Base-by-base conservation (phyloP, 2,888 invertebrate species). In the Polia nebulosa region DNA sequence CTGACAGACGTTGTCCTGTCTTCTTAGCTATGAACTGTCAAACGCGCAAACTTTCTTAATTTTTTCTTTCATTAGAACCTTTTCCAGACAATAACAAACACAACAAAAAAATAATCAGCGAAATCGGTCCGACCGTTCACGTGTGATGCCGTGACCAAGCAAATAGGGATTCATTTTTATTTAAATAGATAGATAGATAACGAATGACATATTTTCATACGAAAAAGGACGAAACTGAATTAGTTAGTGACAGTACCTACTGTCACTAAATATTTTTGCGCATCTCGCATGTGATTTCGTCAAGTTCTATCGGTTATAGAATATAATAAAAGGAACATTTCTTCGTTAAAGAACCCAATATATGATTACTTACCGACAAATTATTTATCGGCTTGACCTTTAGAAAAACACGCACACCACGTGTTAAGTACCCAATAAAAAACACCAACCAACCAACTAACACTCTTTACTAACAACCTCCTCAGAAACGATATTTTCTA, bases 401-500 rank as follows among this genome's bases (percentile, higher is more conserved):
- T 36, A 3, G 9, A 34, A 65, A 47, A 76, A 32, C 44, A 47
- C 25, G 44, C 32, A 22, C 55, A 8, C 25, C 44, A 67, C 52
- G 52, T 66, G 67, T 52, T 39, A 52, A 25, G 17, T 22, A 68
- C 39, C 20, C 2, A 29, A 67, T 68, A 76, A 76, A 47, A 66
- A 76, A 64, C 39, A 15, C 64, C 32, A 73, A 39, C 25, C 15
- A 45, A 45, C 15, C 27, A 49, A 49, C 27, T 51, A 29, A 47
- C 22, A 27, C 41, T 49, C 29, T 39, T 51, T 36, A 25, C 20
- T 36, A 45, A 72, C 22, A 51, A 72, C 61, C 55, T 56, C 61
- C 25, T 47, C 6, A 44, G 36, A 58, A 78, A 44, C 41, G 56
- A 47, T 69, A 61, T 61, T 80, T 69, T 76, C 57, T 61, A 52